Evolutionary conservation across 2,888 invertebrate species (phyloP), one percentile per base, ranked within the genome.

Genomic region (Caenorhabditis parvicauda): DNA sequence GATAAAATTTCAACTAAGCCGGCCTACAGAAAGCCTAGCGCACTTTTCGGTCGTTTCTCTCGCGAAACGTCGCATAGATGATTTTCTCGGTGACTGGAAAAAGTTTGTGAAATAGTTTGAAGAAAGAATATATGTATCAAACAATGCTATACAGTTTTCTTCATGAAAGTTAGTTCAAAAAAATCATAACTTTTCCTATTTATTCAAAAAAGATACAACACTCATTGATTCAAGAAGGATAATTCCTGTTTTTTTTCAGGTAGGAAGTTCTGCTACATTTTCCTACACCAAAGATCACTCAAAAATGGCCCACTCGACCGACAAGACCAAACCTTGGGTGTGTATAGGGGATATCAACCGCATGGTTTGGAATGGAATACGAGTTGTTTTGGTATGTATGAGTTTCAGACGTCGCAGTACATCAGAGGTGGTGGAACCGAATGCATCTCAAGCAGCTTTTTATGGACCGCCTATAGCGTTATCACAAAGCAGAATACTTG

Each of bases 261-360:
- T 77, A 19, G 72, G 68, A 5, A 24, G 43, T 4, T 66, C 66
- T 17, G 51, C 61, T 3, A 50, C 50, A 21, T 76, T 76, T 59
- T 64, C 67, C 28, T 73, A 75, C 61, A 86, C 86, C 59, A 84
- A 85, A 58, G 91, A 91, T 82, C 91, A 92, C 82, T 91, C 91
- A 0, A 92, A 91, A 82, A 91, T 90, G 90, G 88, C 89, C 4
- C 87, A 90, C 12, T 85, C 88, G 0, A 82, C 64, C 35, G 68
- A 69, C 3, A 44, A 59, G 25, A 60, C 61, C 6, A 66, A 85
- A 63, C 80, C 82, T 68, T 92, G 90, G 89, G 87, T 89, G 67
- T 94, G 94, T 82, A 87, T 94, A 14, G 93, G 92, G 4, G 94
- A 94, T 81, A 91, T 94, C 55, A 94, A 94, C 82, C 86, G 94